Base-by-base conservation (phyloP, 2,113 vertebrate species). In the Phrynosoma blainvillii region DNA sequence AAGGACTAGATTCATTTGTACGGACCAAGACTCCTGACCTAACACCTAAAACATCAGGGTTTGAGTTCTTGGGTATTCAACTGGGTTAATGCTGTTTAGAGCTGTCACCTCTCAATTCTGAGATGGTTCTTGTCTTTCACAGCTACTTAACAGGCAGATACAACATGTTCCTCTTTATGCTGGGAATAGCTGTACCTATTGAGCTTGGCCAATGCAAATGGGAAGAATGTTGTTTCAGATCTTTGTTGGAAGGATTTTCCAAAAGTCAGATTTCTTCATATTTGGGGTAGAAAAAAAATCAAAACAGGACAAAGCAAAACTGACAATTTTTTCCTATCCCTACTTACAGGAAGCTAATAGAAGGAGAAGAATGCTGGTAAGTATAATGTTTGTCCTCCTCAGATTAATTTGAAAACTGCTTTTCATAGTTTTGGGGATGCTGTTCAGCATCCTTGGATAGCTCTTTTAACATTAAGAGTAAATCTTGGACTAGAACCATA, bases 311-410 rank as follows among this genome's bases (percentile, higher is more conserved):
- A 27, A 71, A 23, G 68, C 25, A 71, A 71, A 30, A 71, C 68
- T 71, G 68, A 30, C 20, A 21, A 7, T 1, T 71, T 8, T 30
- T n/a, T 71, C 25, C 27, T 30, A 71, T 71, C 27, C 25, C 3
- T 27, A 12, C 27, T 71, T 71, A 12, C 96, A 96, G 98, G 93
- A 99, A 98, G 93, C 97, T 99, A 90, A 95, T 99, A 95, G 98
- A 99, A 88, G 99, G 98, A 21, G 98, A 99, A 95, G 99, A 99
- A 96, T 96, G 96, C 97, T 95, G 98, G 97, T 98, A 88, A 52
- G 95, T 2, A 14, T 71, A 12, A 6, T 1, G 18, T 4, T 1
- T 74, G 18, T 2, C 68, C 42, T n/a, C 25, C 0, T 32, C 56
- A 73, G 20, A 84, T 59, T 25, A 12, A 10, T 27, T 56, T 7